phyloP scores from a whole-genome alignment of 2,113 vertebrate species.

The Centrocercus urophasianus region DNA sequence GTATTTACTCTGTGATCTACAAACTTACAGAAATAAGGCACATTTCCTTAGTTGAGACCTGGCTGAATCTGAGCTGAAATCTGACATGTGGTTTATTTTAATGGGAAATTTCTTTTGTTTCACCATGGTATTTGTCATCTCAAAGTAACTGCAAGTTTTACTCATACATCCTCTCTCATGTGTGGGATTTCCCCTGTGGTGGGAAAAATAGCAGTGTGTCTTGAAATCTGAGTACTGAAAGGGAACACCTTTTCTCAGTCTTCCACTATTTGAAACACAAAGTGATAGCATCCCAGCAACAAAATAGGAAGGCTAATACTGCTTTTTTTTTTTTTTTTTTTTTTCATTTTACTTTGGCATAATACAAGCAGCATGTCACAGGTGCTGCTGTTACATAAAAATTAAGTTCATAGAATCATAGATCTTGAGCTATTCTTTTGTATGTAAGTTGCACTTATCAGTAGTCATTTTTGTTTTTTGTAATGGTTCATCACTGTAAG shows the following conservation, averaged over 20 bases:
- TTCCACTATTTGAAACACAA: background rate
- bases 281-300: background rate
- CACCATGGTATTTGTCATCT: slow-evolving; percentile 57
- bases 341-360: background rate
- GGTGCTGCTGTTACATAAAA: background rate
- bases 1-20: slow-evolving; percentile 49
- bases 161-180: slow-evolving; percentile 31
- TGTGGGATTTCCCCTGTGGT: slow-evolving; percentile 35
- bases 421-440: background rate
- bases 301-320: background rate
- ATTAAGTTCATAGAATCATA: background rate
- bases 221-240: slow-evolving; percentile 37
- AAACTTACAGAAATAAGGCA: background rate
- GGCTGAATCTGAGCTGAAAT: slow-evolving; percentile 29
- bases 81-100: slow-evolving; percentile 71
- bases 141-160: background rate
- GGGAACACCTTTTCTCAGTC: slow-evolving; percentile 26
- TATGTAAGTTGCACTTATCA: background rate
- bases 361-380: background rate
- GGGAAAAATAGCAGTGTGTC: background rate
- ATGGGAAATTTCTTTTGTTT: slow-evolving; percentile 65
- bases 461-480: background rate
- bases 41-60: slow-evolving; percentile 18
- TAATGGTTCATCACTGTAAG: background rate
- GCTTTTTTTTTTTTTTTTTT: background rate